These are phyloP conservation scores for Ctenodactylus gundi DNA, from an alignment of 2,113 vertebrate species.

Conservation along the genomic window DNA sequence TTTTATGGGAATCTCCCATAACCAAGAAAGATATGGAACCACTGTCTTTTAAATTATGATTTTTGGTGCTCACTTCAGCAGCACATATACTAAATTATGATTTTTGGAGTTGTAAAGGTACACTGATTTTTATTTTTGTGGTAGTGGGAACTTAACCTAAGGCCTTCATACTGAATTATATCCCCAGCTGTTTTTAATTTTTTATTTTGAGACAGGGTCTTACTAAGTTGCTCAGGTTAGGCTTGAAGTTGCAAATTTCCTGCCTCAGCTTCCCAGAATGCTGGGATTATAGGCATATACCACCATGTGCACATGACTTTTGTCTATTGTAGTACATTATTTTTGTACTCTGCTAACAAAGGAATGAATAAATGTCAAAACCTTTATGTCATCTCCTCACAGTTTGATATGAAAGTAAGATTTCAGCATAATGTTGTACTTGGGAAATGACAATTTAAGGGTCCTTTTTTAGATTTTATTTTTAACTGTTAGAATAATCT, in stretches of 20 bases:
- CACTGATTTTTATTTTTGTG: background rate
- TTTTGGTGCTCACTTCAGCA: too few relatives aligned
- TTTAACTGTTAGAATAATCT: constrained; percentile 33
- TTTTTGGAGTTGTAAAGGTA: too few relatives aligned
- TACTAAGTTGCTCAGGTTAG: background rate
- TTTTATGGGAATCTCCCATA: constrained; percentile 9
- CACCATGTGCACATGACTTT: background rate
- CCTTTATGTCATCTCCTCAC: background rate
- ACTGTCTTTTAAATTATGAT: background rate
- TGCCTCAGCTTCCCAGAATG: background rate
- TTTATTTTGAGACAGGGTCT: background rate
- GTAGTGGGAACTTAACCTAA: background rate
- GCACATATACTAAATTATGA: too few relatives aligned
- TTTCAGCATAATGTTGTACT: background rate
- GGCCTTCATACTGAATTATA: background rate
- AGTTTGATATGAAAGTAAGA: background rate
- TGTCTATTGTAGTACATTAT: background rate
- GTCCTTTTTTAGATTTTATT: constrained; percentile 23
- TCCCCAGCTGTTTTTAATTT: background rate
- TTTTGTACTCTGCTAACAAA: background rate
- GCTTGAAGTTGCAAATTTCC: background rate
- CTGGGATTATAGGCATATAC: background rate
- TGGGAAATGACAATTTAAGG: background rate
- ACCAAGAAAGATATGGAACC: background rate
- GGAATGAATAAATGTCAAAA: background rate